Evolutionary conservation across 2,113 vertebrate genomes (phyloP).

Genomic region (Chiloscyllium plagiosum): DNA sequence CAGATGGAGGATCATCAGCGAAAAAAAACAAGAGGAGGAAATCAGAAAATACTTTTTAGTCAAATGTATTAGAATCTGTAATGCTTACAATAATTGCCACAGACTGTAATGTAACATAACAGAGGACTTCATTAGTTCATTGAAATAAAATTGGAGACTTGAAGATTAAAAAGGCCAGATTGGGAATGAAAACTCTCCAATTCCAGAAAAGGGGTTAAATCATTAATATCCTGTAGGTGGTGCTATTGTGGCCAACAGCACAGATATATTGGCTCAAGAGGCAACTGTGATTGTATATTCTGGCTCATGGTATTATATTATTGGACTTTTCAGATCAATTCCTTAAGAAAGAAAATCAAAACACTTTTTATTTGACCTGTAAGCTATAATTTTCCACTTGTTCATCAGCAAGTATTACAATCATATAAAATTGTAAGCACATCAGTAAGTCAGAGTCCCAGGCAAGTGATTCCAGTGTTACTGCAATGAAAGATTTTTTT

Average conservation of each 20-base stretch:
- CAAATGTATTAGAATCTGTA: background rate
- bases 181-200: background rate
- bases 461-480: background rate
- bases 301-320: slow-evolving; percentile 6
- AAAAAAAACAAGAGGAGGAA: background rate
- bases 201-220: background rate
- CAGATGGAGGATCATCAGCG: background rate
- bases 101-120: background rate
- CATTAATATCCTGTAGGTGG: background rate
- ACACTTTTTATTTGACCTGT: slow-evolving; percentile 23
- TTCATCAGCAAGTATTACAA: slow-evolving; percentile 28
- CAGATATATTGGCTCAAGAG: background rate
- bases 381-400: slow-evolving; percentile 33
- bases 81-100: background rate
- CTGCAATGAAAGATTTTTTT: background rate
- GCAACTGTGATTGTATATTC: background rate
- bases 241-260: background rate
- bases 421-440: slow-evolving; percentile 30
- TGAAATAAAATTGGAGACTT: background rate
- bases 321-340: slow-evolving; percentile 8
- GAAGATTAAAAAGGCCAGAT: background rate
- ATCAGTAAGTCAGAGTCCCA: slow-evolving; percentile 5
- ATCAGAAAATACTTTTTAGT: background rate
- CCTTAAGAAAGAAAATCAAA: slow-evolving; percentile 21
- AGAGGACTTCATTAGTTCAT: background rate